phyloP scores from a whole-genome alignment of 2,797 vertebrate species.

The Momotus momota region DNA sequence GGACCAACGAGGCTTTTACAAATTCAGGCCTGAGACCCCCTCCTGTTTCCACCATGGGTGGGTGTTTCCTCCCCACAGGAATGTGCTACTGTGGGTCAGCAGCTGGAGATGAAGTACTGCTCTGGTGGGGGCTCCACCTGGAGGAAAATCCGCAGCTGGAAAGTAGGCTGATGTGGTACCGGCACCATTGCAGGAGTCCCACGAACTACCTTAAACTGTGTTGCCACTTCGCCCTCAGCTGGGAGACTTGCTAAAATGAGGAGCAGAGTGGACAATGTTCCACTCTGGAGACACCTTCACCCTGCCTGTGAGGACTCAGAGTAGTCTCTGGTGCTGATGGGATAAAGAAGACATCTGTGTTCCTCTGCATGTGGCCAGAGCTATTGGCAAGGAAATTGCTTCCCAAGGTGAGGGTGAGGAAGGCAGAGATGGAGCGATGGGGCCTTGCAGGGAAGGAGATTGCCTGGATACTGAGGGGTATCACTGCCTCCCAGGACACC shows the following conservation, averaged over 20 bases:
- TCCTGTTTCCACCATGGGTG: accelerated
- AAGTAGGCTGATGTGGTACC: not conserved
- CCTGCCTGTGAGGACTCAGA: not conserved
- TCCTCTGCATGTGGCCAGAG: not conserved
- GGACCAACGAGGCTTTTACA: not conserved
- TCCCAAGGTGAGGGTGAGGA: not conserved
- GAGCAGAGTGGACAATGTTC: not conserved
- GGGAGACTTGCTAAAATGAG: not conserved
- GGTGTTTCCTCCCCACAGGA: accelerated
- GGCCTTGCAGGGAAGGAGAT: not conserved
- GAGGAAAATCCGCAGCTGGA: not conserved
- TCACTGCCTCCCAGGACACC: not conserved
- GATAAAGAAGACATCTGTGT: not conserved
- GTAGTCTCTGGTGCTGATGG: not conserved
- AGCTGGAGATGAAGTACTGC: not conserved
- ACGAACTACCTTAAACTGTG: not conserved
- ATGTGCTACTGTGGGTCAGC: not conserved
- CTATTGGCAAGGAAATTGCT: not conserved
- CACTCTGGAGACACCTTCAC: not conserved
- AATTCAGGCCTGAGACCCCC: not conserved
- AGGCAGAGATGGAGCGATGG: not conserved
- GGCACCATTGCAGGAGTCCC: not conserved
- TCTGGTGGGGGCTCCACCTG: not conserved
- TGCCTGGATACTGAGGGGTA: not conserved
- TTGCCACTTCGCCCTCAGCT: no score